Evolutionary conservation across 2,888 invertebrate species (phyloP), one percentile per base, ranked within the genome.

Genomic region (Callimorpha dominula): DNA sequence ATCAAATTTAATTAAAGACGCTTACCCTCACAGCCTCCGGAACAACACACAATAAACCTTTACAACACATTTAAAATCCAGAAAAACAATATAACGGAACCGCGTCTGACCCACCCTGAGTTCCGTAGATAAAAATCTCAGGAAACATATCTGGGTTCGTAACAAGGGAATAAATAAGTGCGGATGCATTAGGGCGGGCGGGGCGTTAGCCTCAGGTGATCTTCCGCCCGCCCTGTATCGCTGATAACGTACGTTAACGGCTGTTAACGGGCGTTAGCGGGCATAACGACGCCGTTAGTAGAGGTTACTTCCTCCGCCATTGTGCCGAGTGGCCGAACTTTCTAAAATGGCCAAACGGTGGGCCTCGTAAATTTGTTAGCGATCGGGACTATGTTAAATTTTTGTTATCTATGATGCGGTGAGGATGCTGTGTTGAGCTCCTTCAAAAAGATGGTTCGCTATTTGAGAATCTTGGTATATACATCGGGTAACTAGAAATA

Each of bases 131-230:
- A 87, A 81, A 72, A 80, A 94, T 94, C 91, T 83, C 89, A 91
- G 94, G 94, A 94, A 94, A 92, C 91, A 92, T 91, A 94, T 94
- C 93, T 87, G 86, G 79, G 75, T 78, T 82, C 87, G 74, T 78
- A 77, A 84, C 84, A 89, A 89, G 87, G 86, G 91, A 91, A 93
- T 94, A 95, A 95, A 95, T 94, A 95, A 94, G 93, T 94, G 91
- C 94, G 95, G 94, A 94, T 92, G 94, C 93, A 94, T 94, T 94
- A 95, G 92, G 93, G 92, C 91, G 90, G 92, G 90, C 88, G 91
- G 91, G 87, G 88, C 87, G 90, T 89, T 89, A 88, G 91, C 91
- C 91, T 89, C 93, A 93, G 92, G 92, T 92, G 92, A 92, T 91
- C 92, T 93, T 93, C 93, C 94, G 90, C 88, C 91, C 89, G 89